phyloP scores from a whole-genome alignment of 1,140 invertebrate species.

The Gerris buenoi region DNA sequence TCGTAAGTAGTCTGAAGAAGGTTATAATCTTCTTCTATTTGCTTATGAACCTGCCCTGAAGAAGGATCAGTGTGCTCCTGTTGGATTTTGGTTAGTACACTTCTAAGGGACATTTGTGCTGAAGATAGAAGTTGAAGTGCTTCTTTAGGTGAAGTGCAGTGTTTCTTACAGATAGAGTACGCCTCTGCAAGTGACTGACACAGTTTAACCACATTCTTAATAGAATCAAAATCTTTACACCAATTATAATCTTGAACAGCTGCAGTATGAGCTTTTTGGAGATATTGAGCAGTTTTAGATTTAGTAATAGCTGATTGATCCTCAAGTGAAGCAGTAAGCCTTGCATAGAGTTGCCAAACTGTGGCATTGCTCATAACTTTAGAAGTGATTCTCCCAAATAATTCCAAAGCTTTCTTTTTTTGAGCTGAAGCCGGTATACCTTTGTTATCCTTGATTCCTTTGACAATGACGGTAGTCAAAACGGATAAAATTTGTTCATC shows the following conservation, averaged over 20 bases:
- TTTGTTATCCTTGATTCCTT: slow-evolving; percentile 33
- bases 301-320: slow-evolving; percentile 42
- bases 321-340: slow-evolving; percentile 43
- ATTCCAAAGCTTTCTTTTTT: slow-evolving; percentile 45
- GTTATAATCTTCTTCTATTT: neutral
- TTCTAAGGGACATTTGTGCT: slow-evolving; percentile 19
- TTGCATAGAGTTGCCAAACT: slow-evolving; percentile 65
- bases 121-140: slow-evolving; percentile 17
- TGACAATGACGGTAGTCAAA: slow-evolving; percentile 51
- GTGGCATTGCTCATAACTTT: slow-evolving; percentile 45
- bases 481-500: slow-evolving; percentile 64
- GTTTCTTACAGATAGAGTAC: slow-evolving; percentile 12
- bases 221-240: slow-evolving; percentile 38
- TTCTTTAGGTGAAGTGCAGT: slow-evolving; percentile 13
- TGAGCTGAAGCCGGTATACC: slow-evolving; percentile 18
- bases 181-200: slow-evolving; percentile 31
- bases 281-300: slow-evolving; percentile 43
- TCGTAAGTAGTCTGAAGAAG: neutral
- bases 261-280: slow-evolving; percentile 35
- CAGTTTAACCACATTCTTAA: slow-evolving; percentile 33
- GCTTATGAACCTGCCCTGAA: neutral
- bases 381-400: slow-evolving; percentile 66
- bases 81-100: slow-evolving; percentile 19
- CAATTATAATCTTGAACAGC: slow-evolving; percentile 34
- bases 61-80: slow-evolving; percentile 1